A percentile compares a stretch with the other conserved stretches of the same genome.
Conservation (phyloP, 2,797 vertebrate species). For the Manis javanica region DNA sequence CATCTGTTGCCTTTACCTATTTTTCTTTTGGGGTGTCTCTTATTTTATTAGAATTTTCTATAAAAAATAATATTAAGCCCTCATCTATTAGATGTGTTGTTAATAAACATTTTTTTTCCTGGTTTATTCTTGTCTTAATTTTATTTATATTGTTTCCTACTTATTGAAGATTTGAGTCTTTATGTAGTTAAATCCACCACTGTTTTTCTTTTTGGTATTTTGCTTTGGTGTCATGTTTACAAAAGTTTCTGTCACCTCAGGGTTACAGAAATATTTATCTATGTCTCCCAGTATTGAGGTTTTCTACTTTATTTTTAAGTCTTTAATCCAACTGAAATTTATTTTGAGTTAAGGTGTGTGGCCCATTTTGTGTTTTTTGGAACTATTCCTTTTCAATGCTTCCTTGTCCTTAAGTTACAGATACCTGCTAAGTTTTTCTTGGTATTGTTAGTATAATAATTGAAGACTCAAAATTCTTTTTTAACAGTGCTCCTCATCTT, state of each 20-base stretch:
- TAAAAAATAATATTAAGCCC: background rate
- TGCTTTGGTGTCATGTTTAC: background rate
- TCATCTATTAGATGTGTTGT: background rate
- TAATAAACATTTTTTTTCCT: background rate
- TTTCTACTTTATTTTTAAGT: conserved; percentile 55
- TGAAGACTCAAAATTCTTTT: conserved; percentile 31
- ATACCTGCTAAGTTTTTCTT: background rate
- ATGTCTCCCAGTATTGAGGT: background rate
- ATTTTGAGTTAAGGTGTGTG: conserved; percentile 32
- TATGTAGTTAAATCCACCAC: background rate
- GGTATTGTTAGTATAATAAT: background rate
- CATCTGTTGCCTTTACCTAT: background rate
- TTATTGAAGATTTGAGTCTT: conserved; percentile 43
- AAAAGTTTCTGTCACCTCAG: background rate
- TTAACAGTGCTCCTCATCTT: background rate
- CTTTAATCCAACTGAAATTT: conserved; percentile 17
- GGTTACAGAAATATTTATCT: conserved; percentile 15
- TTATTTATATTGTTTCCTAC: conserved; percentile 23
- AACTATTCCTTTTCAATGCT: background rate
- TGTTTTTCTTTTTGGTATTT: background rate
- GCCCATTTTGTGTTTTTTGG: conserved; percentile 46
- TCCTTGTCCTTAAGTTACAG: conserved; percentile 35
- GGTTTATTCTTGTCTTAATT: conserved; percentile 13
- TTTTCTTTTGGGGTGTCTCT: conserved; percentile 5
- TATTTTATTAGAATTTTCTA: conserved; percentile 20